Conservation (phyloP, 2,797 vertebrate species). For the Tympanoctomys barrerae region DNA sequence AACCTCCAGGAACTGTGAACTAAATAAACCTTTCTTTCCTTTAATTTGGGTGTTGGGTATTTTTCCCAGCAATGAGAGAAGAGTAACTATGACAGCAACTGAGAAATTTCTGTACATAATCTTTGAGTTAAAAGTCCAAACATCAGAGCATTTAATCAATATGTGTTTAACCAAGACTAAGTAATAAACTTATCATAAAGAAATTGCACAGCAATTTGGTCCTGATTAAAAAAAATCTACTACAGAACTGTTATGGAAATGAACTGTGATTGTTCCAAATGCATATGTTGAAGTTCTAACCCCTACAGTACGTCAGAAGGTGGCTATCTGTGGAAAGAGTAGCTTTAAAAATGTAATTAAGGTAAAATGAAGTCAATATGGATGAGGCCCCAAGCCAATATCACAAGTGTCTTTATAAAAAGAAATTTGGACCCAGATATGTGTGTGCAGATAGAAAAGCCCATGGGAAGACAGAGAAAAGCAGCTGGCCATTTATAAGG, state of each 20-base stretch:
- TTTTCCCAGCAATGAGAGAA: too few species aligned
- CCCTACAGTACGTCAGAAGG: background rate
- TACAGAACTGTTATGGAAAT: background rate
- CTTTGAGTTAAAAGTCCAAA: background rate
- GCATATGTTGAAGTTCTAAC: background rate
- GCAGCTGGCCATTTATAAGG: background rate
- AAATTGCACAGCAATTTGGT: constrained; percentile 14
- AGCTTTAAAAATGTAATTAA: constrained; percentile 2
- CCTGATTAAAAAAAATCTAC: background rate
- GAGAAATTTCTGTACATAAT: background rate
- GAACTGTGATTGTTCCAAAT: background rate
- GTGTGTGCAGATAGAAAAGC: background rate
- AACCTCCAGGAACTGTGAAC: too few species aligned
- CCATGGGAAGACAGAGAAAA: background rate
- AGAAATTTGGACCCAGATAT: background rate
- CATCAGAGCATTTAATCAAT: background rate
- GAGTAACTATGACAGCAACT: too few species aligned
- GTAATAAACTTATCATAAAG: constrained; percentile 16
- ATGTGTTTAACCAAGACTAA: background rate
- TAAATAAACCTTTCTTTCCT: too few species aligned
- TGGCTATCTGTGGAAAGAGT: background rate
- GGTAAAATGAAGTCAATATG: background rate
- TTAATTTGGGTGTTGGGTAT: too few species aligned
- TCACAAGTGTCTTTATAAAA: background rate
- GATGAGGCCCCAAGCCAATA: background rate